Evolutionary conservation across 2,797 vertebrate species (phyloP), one percentile per base, ranked within the genome.

Genomic region (Cuniculus paca): DNA sequence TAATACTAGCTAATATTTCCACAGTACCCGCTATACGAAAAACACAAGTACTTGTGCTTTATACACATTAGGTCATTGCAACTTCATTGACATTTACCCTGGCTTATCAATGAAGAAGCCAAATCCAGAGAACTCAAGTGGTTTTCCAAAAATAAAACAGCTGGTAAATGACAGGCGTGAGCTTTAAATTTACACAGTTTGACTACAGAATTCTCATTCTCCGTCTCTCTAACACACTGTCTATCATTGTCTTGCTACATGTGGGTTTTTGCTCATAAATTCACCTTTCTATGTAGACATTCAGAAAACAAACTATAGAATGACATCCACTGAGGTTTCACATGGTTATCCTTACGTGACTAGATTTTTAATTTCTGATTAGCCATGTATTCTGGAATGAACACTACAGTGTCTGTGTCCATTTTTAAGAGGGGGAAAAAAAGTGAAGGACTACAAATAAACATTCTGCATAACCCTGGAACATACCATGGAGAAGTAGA

Each of bases 141-240:
- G 80, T 16, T 94, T 81, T 28, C 65, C 39, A 72, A 96, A 91
- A 63, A 80, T 70, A 78, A 88, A 90, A 90, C 26, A 79, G 6
- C 50, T 39, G 36, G 34, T 50, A 91, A 95, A 70, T 80, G 84
- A 81, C 65, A 70, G 24, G 86, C 24, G 65, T 42, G 74, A 75
- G 22, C 58, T 93, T 70, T 79, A 75, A 70, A 60, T 19, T 74
- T 58, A 36, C 45, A 36, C 36, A 22, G 11, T 45, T 42, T 86
- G 54, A 22, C 12, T 89, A 3, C 34, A 17, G 28, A 94, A 34
- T 82, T 31, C 0, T 10, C 39, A 52, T n/a, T 94, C n/a, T 65
- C 52, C 31, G 4, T 56, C 10, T 90, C 56, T 72, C 52, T 52
- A 80, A 50, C 45, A 36, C 22, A 88, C 91, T 77, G 22, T 60